Percentiles rank a stretch among this genome's conserved stretches.
Evolutionary conservation across 2,888 invertebrate genomes (phyloP).

Genomic region (Drosophila kambysellisi): DNA sequence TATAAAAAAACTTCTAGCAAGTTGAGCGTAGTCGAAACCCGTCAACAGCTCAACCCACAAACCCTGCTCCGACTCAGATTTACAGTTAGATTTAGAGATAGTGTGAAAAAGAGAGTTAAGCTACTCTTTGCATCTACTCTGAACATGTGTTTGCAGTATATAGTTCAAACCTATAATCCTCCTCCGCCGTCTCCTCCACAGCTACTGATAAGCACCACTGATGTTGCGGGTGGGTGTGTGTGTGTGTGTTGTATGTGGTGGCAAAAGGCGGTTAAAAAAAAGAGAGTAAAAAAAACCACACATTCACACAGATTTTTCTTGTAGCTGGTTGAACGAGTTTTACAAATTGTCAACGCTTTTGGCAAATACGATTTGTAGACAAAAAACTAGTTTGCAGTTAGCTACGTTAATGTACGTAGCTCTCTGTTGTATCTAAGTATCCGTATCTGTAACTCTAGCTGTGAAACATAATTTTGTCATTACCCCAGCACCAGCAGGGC

Average conservation of each 20-base stretch:
- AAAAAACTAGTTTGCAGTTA: constrained; percentile 60
- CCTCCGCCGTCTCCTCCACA: constrained; percentile 12
- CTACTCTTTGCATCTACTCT: constrained; percentile 1
- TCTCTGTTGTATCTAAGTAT: constrained; percentile 42
- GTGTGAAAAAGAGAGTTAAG: constrained; percentile 5
- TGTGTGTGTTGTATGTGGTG: background rate
- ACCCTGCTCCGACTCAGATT: background rate
- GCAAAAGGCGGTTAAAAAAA: constrained; percentile 29
- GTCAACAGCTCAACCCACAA: constrained; percentile 46
- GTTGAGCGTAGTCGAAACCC: constrained; percentile 67
- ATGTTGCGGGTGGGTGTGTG: constrained; percentile 28
- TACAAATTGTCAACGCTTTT: constrained; percentile 78
- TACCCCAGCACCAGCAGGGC: constrained; percentile 50
- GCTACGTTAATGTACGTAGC: constrained; percentile 27
- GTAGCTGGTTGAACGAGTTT: constrained; percentile 72
- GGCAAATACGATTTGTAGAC: constrained; percentile 67
- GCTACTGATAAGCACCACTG: constrained; percentile 36
- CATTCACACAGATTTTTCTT: constrained; percentile 31
- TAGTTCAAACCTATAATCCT: constrained; percentile 18
- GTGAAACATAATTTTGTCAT: constrained; percentile 79
- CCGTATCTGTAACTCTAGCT: constrained; percentile 47
- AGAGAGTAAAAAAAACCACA: background rate
- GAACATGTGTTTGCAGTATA: background rate
- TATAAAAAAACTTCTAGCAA: constrained; percentile 65
- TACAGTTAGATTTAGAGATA: constrained; percentile 5